phyloP scores from a whole-genome alignment of 2,888 invertebrate genomes.

The Lamellibrachia satsuma region DNA sequence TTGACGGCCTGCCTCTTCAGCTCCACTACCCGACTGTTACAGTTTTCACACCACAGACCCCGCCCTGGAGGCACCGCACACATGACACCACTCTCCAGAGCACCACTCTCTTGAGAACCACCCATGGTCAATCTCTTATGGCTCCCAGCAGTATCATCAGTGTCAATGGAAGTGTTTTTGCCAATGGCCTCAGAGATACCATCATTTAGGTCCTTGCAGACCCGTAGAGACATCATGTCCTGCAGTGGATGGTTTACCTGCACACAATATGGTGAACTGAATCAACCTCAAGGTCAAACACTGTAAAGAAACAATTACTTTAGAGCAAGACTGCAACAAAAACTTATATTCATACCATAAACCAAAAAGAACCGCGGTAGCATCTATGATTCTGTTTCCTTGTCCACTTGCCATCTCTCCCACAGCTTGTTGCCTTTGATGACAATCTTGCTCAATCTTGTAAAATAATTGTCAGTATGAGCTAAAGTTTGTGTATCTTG shows the following conservation, averaged over 20 bases:
- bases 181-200: not conserved
- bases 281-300: constrained; percentile 21
- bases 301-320: too few relatives aligned
- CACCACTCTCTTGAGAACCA: not conserved
- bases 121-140: not conserved
- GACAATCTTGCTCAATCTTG: too few relatives aligned
- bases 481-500: too few relatives aligned
- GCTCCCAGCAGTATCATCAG: not conserved
- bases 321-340: too few relatives aligned
- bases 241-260: not conserved
- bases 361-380: too few relatives aligned
- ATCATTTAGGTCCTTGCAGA: not conserved
- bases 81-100: not conserved
- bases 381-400: too few relatives aligned
- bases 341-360: too few relatives aligned
- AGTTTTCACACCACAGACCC: constrained; percentile 29
- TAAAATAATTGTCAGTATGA: too few relatives aligned
- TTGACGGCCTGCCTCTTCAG: constrained; percentile 32
- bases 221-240: not conserved
- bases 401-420: too few relatives aligned
- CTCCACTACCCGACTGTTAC: constrained; percentile 31
- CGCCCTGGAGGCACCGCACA: not conserved
- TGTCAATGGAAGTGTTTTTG: not conserved
- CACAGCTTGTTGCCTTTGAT: too few relatives aligned
- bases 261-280: constrained; percentile 17